phyloP scores from a whole-genome alignment of 2,888 invertebrate genomes.

The Nephrotoma guestfalica region DNA sequence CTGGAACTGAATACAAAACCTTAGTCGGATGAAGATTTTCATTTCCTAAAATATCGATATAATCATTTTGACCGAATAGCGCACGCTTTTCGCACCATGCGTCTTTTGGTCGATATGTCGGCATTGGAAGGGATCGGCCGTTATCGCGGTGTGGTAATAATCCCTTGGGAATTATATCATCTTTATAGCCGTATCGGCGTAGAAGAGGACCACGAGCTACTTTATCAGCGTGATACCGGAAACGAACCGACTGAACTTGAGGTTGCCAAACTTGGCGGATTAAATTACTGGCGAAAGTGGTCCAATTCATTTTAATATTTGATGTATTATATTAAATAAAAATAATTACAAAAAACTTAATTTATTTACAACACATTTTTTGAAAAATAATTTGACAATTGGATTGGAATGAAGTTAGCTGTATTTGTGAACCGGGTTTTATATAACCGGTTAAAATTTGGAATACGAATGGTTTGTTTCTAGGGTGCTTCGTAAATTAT shows the following conservation, averaged over 20 bases:
- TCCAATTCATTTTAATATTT: background rate
- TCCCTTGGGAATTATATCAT: constrained; percentile 50
- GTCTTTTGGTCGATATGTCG: constrained; percentile 57
- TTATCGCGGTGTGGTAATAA: constrained; percentile 49
- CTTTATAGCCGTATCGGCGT: constrained; percentile 56
- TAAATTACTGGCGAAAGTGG: background rate
- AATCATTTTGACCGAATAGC: constrained; percentile 90
- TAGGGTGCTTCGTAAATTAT: too few species aligned
- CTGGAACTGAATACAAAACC: constrained; percentile 70
- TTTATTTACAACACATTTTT: background rate
- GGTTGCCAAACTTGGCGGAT: constrained; percentile 16
- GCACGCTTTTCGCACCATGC: constrained; percentile 64
- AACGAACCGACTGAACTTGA: constrained; percentile 33
- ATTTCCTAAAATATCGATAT: constrained; percentile 88
- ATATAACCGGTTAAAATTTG: too few species aligned
- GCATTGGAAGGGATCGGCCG: constrained; percentile 43
- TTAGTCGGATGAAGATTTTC: constrained; percentile 69
- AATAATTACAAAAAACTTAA: background rate
- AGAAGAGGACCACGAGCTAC: constrained; percentile 41
- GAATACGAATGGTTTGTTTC: too few species aligned
- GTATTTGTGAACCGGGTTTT: background rate
- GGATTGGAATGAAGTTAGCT: background rate
- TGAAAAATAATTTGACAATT: background rate
- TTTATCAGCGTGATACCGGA: constrained; percentile 48
- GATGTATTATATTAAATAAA: background rate